These are phyloP conservation scores for Diglossa cyanea DNA, from an alignment of 2,797 vertebrate genomes.

Conservation along the genomic window DNA sequence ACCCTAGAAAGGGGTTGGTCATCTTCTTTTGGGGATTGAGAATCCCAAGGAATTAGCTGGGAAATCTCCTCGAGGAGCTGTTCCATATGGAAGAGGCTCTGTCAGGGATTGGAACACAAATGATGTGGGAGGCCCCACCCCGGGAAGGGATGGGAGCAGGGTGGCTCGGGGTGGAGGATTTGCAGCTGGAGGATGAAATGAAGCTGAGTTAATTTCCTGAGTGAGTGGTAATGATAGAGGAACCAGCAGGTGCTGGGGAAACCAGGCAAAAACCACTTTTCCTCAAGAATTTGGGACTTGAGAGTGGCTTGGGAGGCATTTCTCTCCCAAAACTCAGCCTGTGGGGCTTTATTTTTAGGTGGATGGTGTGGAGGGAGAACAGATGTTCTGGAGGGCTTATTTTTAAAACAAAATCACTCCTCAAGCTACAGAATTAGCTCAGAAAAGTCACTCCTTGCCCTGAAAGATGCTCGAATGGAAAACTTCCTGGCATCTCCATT, in stretches of 20 bases:
- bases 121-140: not conserved
- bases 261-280: not conserved
- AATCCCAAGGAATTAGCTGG: not conserved
- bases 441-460: not conserved
- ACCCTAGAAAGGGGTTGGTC: not conserved
- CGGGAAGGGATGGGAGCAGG: not conserved
- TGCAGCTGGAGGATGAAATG: not conserved
- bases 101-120: not conserved
- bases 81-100: not conserved
- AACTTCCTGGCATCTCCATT: not conserved
- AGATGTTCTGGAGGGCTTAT: conserved; percentile 16
- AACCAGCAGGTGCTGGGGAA: not conserved
- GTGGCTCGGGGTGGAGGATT: not conserved
- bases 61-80: not conserved
- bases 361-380: not conserved
- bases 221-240: not conserved
- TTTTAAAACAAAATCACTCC: not conserved
- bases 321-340: not conserved
- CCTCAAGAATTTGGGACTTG: not conserved
- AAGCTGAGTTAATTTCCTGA: not conserved
- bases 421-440: not conserved
- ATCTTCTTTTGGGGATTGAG: not conserved
- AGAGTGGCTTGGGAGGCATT: not conserved
- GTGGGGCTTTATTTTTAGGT: conserved; percentile 39
- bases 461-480: not conserved